Percentiles rank a stretch among this genome's conserved stretches.
phyloP scores from a whole-genome alignment of 2,113 vertebrate species.

The Ophiodon elongatus region DNA sequence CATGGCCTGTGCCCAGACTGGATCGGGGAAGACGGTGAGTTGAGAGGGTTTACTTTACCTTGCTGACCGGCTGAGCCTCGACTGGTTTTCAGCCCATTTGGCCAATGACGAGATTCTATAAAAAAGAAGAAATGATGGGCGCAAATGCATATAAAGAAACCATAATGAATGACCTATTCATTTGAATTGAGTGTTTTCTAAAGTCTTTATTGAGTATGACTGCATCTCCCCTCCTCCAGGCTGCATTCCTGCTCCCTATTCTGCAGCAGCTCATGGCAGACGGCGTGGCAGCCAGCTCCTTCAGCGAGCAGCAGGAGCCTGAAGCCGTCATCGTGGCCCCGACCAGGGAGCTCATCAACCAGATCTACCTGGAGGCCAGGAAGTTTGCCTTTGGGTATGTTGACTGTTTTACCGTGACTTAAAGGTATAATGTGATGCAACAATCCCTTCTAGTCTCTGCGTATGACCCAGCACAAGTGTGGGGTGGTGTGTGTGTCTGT shows the following conservation, averaged over 20 bases:
- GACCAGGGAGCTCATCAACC: constrained; percentile 94
- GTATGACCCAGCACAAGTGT: too few relatives aligned
- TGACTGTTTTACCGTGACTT: background rate
- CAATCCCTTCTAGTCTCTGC: too few relatives aligned
- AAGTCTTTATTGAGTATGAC: background rate
- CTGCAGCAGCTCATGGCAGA: constrained; percentile 90
- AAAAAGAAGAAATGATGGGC: too few relatives aligned
- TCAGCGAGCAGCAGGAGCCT: constrained; percentile 91
- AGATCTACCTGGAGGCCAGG: constrained; percentile 94
- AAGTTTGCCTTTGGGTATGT: constrained; percentile 93
- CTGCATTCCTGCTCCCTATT: constrained; percentile 94
- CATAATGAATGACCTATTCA: too few relatives aligned
- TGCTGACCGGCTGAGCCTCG: too few relatives aligned
- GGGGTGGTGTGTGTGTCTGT: too few relatives aligned
- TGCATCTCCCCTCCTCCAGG: constrained; percentile 75
- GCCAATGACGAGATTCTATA: too few relatives aligned
- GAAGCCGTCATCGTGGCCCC: constrained; percentile 93
- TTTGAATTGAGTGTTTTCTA: too few relatives aligned
- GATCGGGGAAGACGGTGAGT: constrained; percentile 97
- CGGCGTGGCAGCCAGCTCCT: constrained; percentile 87
- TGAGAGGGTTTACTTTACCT: background rate
- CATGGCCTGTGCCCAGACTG: constrained; percentile 98
- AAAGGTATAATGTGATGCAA: too few relatives aligned
- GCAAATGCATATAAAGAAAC: too few relatives aligned
- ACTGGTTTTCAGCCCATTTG: too few relatives aligned